Conservation (phyloP, 2,113 vertebrate species). For the Paracanthobrama guichenoti region DNA sequence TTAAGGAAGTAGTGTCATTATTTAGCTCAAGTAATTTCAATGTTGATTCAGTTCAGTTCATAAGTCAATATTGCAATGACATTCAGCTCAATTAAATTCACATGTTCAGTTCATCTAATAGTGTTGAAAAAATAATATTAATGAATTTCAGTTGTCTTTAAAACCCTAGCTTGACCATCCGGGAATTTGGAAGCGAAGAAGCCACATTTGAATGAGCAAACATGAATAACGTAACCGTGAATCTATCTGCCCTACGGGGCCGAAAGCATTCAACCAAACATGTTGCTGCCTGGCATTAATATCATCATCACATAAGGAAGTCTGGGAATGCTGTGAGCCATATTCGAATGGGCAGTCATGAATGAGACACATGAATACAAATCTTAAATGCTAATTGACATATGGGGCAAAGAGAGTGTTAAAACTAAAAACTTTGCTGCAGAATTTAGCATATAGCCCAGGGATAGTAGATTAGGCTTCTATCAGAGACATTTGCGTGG, state of each 20-base stretch:
- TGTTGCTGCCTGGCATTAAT: neutral
- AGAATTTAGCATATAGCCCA: neutral
- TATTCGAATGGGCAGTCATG: neutral
- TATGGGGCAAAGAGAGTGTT: neutral
- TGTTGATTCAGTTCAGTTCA: neutral
- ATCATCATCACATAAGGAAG: neutral
- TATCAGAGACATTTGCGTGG: neutral
- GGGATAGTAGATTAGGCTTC: neutral
- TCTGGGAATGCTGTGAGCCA: no score
- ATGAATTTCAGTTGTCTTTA: neutral
- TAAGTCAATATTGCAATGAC: neutral
- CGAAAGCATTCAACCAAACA: neutral
- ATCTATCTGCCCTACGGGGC: neutral
- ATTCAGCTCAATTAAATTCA: neutral
- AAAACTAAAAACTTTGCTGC: neutral
- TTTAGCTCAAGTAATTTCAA: neutral
- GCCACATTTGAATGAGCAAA: neutral
- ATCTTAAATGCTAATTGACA: neutral
- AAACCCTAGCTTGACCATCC: neutral
- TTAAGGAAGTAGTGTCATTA: neutral
- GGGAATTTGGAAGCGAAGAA: neutral
- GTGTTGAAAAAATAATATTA: neutral
- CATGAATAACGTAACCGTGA: neutral
- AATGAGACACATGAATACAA: conserved; percentile 5
- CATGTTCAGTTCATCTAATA: neutral